phyloP scores from a whole-genome alignment of 2,888 invertebrate genomes.

The Leptodirus hochenwartii region DNA sequence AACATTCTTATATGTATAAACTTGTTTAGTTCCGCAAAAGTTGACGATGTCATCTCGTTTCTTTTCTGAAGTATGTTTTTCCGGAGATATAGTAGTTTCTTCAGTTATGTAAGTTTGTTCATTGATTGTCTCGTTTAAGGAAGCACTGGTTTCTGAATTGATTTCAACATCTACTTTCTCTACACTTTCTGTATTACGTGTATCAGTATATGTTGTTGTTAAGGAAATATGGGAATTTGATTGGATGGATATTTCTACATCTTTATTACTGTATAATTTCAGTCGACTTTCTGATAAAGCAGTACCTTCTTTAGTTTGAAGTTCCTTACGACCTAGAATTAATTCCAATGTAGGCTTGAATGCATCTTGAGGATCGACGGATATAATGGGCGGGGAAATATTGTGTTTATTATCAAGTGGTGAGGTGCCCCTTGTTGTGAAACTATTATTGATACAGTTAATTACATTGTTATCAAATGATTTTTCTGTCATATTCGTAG shows the following conservation, averaged over 20 bases:
- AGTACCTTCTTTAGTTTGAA: slow-evolving; percentile 31
- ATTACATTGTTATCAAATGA: slow-evolving; percentile 9
- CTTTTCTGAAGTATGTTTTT: slow-evolving; percentile 19
- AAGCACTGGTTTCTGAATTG: slow-evolving; percentile 25
- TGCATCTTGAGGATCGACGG: slow-evolving; percentile 17
- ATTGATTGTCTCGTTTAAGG: slow-evolving; percentile 16
- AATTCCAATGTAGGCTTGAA: slow-evolving; percentile 27
- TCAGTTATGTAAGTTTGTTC: slow-evolving; percentile 25
- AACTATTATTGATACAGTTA: slow-evolving; percentile 8
- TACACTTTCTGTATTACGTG: slow-evolving; percentile 27
- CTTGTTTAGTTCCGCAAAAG: slow-evolving; percentile 31
- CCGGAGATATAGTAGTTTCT: slow-evolving; percentile 15
- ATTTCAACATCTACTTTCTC: slow-evolving; percentile 29
- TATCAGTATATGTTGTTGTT: slow-evolving; percentile 27
- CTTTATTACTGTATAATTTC: slow-evolving; percentile 31
- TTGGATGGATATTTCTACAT: slow-evolving; percentile 34
- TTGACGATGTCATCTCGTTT: slow-evolving; percentile 32
- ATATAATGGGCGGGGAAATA: slow-evolving; percentile 16
- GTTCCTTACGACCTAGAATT: slow-evolving; percentile 33
- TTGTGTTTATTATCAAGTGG: slow-evolving; percentile 24
- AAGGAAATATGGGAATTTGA: slow-evolving; percentile 34
- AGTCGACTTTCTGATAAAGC: slow-evolving; percentile 33
- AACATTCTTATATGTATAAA: slow-evolving; percentile 29
- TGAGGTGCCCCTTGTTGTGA: slow-evolving; percentile 24
- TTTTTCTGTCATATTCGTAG: slow-evolving; percentile 5